Percentiles rank a stretch among this genome's conserved stretches.
phyloP scores from a whole-genome alignment of 2,888 invertebrate species.

The Rhabditoides inermis region DNA sequence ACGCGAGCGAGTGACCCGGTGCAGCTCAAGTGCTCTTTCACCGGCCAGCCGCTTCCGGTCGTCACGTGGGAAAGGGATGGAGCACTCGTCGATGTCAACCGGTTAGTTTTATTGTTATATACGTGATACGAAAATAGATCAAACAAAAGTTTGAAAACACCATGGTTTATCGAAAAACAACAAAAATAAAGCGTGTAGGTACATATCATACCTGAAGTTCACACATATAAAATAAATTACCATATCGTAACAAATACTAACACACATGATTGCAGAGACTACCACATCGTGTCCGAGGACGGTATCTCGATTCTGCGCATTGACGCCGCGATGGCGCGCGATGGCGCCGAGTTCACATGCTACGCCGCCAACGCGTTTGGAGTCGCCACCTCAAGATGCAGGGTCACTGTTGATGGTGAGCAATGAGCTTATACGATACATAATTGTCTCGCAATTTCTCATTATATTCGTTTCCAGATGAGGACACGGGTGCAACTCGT shows the following conservation, averaged over 20 bases:
- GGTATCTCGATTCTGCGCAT: slow-evolving; percentile 40
- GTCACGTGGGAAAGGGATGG: slow-evolving; percentile 39
- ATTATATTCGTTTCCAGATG: slow-evolving; percentile 17
- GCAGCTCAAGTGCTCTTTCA: slow-evolving; percentile 30
- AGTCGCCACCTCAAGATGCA: slow-evolving; percentile 63
- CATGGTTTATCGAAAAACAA: too few relatives aligned
- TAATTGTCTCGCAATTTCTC: too few relatives aligned
- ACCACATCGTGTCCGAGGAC: slow-evolving; percentile 41
- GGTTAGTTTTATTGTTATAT: slow-evolving; percentile 9
- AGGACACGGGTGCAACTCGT: slow-evolving; percentile 20
- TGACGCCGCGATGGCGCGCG: slow-evolving; percentile 62
- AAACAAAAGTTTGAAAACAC: too few relatives aligned
- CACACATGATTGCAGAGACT: slow-evolving; percentile 34
- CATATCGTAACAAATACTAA: too few relatives aligned
- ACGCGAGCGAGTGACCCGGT: too few relatives aligned
- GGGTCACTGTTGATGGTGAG: slow-evolving; percentile 27
- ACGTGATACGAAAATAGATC: too few relatives aligned
- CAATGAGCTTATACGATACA: background rate
- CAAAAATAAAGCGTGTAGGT: too few relatives aligned
- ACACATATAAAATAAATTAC: too few relatives aligned
- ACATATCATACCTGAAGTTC: too few relatives aligned
- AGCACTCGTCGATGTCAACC: slow-evolving; percentile 21
- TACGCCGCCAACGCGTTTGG: slow-evolving; percentile 75
- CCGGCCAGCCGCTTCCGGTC: slow-evolving; percentile 35
- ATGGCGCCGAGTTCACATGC: slow-evolving; percentile 71